A percentile compares a stretch with the other conserved stretches of the same genome.
Conservation (phyloP, 2,888 invertebrate species). For the Orgyia antiqua region DNA sequence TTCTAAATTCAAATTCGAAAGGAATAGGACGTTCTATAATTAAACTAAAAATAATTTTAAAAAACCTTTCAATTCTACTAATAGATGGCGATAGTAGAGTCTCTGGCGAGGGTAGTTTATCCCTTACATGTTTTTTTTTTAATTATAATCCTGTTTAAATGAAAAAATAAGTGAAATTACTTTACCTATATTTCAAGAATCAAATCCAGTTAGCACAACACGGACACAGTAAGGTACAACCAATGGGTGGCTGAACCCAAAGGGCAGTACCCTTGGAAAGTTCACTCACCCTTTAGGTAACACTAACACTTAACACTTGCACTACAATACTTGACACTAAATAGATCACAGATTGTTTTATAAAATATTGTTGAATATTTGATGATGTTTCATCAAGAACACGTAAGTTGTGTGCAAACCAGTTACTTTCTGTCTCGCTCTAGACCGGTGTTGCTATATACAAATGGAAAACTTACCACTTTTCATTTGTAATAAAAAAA, state of each 20-base stretch:
- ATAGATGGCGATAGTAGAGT: conserved; percentile 6
- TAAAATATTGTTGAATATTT: conserved; percentile 47
- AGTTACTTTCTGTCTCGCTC: conserved; percentile 64
- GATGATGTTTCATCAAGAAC: conserved; percentile 45
- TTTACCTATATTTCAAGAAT: conserved; percentile 6
- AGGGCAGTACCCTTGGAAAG: conserved; percentile 55
- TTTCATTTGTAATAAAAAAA: not conserved
- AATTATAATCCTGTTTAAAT: too few relatives aligned
- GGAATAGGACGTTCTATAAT: too few relatives aligned
- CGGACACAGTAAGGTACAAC: conserved; percentile 9
- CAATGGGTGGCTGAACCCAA: conserved; percentile 15
- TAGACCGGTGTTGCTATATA: conserved; percentile 43
- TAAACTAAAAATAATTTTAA: not conserved
- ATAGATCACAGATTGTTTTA: conserved; percentile 40
- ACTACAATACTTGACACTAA: conserved; percentile 24
- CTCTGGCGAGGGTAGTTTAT: not conserved
- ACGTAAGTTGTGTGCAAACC: conserved; percentile 47
- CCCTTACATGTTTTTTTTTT: too few relatives aligned
- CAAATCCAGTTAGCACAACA: conserved; percentile 5
- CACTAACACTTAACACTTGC: conserved; percentile 39
- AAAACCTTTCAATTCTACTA: not conserved
- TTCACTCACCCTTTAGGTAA: conserved; percentile 56
- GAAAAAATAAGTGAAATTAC: not conserved
- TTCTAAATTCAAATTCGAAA: not conserved
- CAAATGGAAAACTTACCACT: not conserved